Percentiles rank a stretch among this genome's conserved stretches.
Evolutionary conservation across 2,888 invertebrate species (phyloP).

Genomic region (Clunio marinus): DNA sequence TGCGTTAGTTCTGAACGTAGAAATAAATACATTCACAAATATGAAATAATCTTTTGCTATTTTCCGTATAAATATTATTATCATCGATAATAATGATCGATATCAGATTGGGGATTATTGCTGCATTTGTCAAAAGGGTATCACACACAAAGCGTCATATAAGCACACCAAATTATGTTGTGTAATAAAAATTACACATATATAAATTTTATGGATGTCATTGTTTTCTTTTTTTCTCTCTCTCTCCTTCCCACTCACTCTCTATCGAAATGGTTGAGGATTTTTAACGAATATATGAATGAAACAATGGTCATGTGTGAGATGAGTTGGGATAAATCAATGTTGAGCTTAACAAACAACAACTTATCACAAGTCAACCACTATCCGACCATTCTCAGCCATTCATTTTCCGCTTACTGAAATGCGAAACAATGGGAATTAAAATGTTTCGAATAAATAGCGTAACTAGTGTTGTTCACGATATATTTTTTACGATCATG

Average conservation of each 20-base stretch:
- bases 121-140: not conserved
- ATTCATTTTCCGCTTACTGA: not conserved
- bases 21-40: not conserved
- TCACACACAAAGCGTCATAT: not conserved
- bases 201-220: constrained; percentile 20
- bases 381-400: not conserved
- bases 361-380: not conserved
- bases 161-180: constrained; percentile 30
- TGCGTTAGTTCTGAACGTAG: not conserved
- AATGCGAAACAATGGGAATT: constrained; percentile 9
- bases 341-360: not conserved
- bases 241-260: too few relatives aligned
- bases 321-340: not conserved
- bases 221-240: not conserved
- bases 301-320: not conserved
- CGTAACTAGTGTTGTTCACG: not conserved
- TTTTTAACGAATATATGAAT: not conserved
- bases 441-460: not conserved
- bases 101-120: not conserved
- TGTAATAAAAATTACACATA: constrained; percentile 28
- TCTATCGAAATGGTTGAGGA: too few relatives aligned
- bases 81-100: not conserved
- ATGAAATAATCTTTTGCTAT: not conserved
- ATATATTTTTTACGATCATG: too few relatives aligned
- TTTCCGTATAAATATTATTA: not conserved